Evolutionary conservation across 2,888 invertebrate genomes (phyloP).

Genomic region (Hypena proboscidalis): DNA sequence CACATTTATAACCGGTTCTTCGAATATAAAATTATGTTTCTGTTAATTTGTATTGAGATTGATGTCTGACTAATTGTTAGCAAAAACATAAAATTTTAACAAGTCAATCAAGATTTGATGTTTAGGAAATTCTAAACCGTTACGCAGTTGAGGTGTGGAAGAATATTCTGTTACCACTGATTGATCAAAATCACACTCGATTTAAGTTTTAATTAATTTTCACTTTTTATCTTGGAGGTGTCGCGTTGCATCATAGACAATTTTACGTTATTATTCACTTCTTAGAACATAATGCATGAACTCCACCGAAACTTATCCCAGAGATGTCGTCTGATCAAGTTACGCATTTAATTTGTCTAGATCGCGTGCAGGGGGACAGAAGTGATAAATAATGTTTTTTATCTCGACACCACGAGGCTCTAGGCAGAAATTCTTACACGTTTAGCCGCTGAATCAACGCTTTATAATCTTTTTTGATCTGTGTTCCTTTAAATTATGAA

Average conservation of each 20-base stretch:
- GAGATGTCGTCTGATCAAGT: slow-evolving; percentile 70
- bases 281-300: slow-evolving; percentile 57
- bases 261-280: slow-evolving; percentile 50
- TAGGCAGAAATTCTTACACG: slow-evolving; percentile 82
- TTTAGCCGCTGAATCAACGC: slow-evolving; percentile 71
- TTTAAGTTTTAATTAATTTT: slow-evolving; percentile 47
- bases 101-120: slow-evolving; percentile 35
- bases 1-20: slow-evolving; percentile 29
- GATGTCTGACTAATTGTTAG: slow-evolving; percentile 29
- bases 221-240: slow-evolving; percentile 37
- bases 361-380: slow-evolving; percentile 75
- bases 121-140: slow-evolving; percentile 19
- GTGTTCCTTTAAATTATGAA: slow-evolving; percentile 48
- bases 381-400: slow-evolving; percentile 80
- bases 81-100: slow-evolving; percentile 35
- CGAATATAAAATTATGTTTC: slow-evolving; percentile 26
- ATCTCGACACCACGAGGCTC: slow-evolving; percentile 72
- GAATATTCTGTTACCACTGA: slow-evolving; percentile 23
- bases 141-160: slow-evolving; percentile 24
- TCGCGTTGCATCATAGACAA: slow-evolving; percentile 44
- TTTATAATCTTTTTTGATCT: slow-evolving; percentile 60
- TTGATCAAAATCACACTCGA: slow-evolving; percentile 23
- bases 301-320: slow-evolving; percentile 60
- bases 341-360: slow-evolving; percentile 82
- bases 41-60: slow-evolving; percentile 33